Evolutionary conservation across 2,888 invertebrate genomes (phyloP).

Genomic region (Limulus polyphemus): DNA sequence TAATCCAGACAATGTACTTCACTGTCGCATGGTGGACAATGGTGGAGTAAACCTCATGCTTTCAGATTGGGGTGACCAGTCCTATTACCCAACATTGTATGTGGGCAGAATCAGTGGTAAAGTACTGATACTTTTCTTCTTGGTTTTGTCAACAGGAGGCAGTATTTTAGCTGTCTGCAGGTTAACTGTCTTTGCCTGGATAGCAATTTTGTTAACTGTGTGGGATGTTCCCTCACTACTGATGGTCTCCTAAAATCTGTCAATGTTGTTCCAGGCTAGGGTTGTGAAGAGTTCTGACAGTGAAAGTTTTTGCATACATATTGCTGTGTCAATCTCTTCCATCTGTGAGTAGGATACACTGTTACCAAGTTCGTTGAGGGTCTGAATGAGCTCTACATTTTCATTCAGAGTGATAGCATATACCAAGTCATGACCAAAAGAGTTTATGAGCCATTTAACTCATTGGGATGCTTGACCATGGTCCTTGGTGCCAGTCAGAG

Average conservation of each 20-base stretch:
- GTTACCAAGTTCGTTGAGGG: not conserved
- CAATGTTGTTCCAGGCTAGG: constrained; percentile 1
- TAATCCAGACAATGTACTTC: not conserved
- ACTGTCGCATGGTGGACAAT: not conserved
- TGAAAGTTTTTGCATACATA: not conserved
- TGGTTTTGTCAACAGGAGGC: not conserved
- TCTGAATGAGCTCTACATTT: not conserved
- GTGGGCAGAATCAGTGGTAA: no score
- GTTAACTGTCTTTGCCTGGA: not conserved
- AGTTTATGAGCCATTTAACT: no score
- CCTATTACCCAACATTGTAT: no score
- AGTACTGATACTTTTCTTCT: not conserved
- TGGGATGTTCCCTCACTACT: not conserved
- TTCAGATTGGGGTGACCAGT: no score
- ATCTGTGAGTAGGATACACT: not conserved
- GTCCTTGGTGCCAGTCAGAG: no score
- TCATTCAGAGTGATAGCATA: not conserved
- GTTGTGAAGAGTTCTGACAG: not conserved
- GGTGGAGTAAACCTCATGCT: not conserved
- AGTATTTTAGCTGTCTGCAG: not conserved
- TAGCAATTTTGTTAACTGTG: not conserved
- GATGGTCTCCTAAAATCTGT: constrained; percentile 2
- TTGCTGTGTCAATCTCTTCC: not conserved
- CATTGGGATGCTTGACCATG: no score
- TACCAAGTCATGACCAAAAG: no score